Conservation (phyloP, 2,888 invertebrate genomes). For the Drosophila sordidapex region DNA sequence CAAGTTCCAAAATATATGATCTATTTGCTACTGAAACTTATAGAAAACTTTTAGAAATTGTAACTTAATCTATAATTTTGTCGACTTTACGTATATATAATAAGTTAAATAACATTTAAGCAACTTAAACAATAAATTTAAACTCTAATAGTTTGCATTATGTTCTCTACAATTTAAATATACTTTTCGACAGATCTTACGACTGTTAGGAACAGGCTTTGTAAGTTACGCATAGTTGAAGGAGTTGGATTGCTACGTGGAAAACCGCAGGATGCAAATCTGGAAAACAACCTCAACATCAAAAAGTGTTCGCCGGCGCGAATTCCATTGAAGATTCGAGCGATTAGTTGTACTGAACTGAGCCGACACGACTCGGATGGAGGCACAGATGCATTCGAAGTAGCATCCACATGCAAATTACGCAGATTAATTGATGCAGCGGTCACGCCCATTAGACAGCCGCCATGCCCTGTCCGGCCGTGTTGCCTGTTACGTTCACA, state of each 20-base stretch:
- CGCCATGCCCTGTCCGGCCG: constrained; percentile 4
- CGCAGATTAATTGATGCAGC: constrained; percentile 63
- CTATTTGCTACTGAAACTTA: neutral
- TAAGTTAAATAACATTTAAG: neutral
- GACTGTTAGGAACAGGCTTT: no score
- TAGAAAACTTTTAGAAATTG: fast-evolving
- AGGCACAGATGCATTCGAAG: neutral
- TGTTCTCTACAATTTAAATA: neutral
- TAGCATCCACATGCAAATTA: constrained; percentile 72
- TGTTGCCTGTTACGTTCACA: constrained; percentile 38
- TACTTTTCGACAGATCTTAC: neutral
- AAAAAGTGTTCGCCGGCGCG: constrained; percentile 48
- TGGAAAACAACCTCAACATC: constrained; percentile 21
- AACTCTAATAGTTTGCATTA: neutral
- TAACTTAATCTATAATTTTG: neutral
- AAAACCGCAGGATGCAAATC: constrained; percentile 59
- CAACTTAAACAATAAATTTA: neutral
- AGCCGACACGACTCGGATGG: constrained; percentile 22
- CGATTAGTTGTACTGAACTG: constrained; percentile 47
- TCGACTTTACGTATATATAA: neutral
- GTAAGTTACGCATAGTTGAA: neutral
- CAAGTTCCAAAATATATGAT: neutral
- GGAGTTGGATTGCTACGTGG: constrained; percentile 35
- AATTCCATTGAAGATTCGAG: constrained; percentile 52
- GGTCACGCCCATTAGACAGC: constrained; percentile 65